Evolutionary conservation across 2,888 invertebrate species (phyloP).

Genomic region (Drosophila quasianomalipes): DNA sequence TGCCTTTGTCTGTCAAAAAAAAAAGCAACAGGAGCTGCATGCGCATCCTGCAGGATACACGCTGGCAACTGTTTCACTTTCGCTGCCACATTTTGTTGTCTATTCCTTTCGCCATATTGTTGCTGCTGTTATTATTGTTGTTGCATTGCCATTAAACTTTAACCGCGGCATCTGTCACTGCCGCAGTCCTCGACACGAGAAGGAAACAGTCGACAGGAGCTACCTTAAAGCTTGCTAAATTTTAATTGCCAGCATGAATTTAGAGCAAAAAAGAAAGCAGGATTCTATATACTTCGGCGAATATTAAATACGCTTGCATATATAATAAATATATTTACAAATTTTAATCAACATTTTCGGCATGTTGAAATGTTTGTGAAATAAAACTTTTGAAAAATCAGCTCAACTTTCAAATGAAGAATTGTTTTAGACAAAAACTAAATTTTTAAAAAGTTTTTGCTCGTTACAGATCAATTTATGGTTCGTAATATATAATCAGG

Average conservation of each 20-base stretch:
- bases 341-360: not conserved
- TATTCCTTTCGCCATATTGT: constrained; percentile 37
- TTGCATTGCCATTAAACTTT: constrained; percentile 74
- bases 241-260: constrained; percentile 69
- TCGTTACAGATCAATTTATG: not conserved
- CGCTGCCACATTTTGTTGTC: constrained; percentile 52
- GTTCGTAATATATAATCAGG: not conserved
- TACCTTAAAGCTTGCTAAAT: constrained; percentile 74
- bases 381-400: not conserved
- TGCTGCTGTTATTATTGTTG: constrained; percentile 12
- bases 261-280: constrained; percentile 27
- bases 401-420: not conserved
- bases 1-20: constrained; percentile 35
- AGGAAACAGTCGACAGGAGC: constrained; percentile 37
- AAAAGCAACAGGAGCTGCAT: constrained; percentile 56
- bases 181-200: constrained; percentile 17
- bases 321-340: not conserved
- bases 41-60: constrained; percentile 67
- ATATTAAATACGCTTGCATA: not conserved
- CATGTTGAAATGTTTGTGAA: not conserved
- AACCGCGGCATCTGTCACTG: constrained; percentile 76
- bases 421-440: not conserved
- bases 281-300: not conserved
- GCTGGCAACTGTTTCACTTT: constrained; percentile 74
- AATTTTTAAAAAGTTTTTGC: not conserved